A percentile compares a stretch with the other conserved stretches of the same genome.
phyloP scores from a whole-genome alignment of 2,888 invertebrate genomes.

The Pomacea canaliculata region DNA sequence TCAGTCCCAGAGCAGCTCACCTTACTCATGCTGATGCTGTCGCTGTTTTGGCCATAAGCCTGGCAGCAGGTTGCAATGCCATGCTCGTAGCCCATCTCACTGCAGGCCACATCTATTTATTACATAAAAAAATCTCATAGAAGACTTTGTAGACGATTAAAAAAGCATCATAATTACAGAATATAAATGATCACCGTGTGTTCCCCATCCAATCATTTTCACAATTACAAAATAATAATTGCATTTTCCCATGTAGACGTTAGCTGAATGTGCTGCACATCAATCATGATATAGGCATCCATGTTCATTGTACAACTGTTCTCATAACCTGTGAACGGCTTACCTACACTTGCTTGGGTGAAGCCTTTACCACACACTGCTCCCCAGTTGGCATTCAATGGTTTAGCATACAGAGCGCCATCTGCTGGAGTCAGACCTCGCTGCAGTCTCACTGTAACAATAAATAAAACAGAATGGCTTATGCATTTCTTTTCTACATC shows the following conservation, averaged over 20 bases:
- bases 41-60: conserved; percentile 52
- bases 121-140: too few relatives aligned
- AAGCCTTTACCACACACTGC: conserved; percentile 82
- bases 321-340: background rate
- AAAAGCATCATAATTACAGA: too few relatives aligned
- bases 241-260: too few relatives aligned
- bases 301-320: too few relatives aligned
- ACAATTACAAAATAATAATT: too few relatives aligned
- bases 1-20: conserved; percentile 50
- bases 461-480: background rate
- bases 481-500: too few relatives aligned
- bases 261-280: too few relatives aligned
- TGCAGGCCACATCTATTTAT: conserved; percentile 51
- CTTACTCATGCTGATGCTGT: conserved; percentile 33
- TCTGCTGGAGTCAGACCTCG: conserved; percentile 40
- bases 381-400: conserved; percentile 72
- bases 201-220: too few relatives aligned
- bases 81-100: conserved; percentile 48
- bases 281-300: too few relatives aligned
- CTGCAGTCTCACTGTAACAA: conserved; percentile 47
- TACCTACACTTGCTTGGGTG: conserved; percentile 76
- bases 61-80: conserved; percentile 53
- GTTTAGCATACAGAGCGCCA: conserved; percentile 52
- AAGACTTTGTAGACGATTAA: too few relatives aligned
- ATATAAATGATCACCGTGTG: too few relatives aligned